Conservation (phyloP, 2,888 invertebrate genomes). For the Temnothorax ravouxi region DNA sequence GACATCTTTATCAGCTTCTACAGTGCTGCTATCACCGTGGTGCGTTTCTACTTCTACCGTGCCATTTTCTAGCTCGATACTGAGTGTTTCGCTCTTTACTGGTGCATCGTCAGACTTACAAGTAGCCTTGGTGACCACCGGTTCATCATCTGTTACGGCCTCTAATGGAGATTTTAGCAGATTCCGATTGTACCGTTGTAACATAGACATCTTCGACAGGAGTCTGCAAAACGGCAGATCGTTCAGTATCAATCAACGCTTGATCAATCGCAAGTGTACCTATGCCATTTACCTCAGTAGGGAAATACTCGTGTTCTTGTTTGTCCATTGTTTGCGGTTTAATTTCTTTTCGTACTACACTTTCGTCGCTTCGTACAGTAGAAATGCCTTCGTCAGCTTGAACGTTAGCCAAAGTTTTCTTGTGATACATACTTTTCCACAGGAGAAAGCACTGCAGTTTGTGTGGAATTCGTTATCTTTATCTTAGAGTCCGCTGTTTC, state of each 20-base stretch:
- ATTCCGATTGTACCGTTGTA: conserved; percentile 48
- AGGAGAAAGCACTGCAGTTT: background rate
- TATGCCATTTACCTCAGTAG: conserved; percentile 77
- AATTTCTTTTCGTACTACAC: conserved; percentile 19
- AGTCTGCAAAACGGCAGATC: conserved; percentile 79
- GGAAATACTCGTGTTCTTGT: conserved; percentile 72
- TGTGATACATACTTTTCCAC: background rate
- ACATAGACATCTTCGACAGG: conserved; percentile 72
- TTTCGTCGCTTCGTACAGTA: conserved; percentile 16
- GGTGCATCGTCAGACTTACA: conserved; percentile 85
- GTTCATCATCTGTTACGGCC: conserved; percentile 77
- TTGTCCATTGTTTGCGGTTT: conserved; percentile 62
- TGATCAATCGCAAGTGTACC: conserved; percentile 54
- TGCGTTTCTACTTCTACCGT: conserved; percentile 85
- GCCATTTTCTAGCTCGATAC: conserved; percentile 82
- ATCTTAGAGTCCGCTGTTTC: background rate
- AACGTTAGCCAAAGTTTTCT: conserved; percentile 10
- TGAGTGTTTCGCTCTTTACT: conserved; percentile 78
- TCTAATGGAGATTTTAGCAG: conserved; percentile 69
- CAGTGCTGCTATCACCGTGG: conserved; percentile 82
- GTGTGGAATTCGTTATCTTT: conserved; percentile 14
- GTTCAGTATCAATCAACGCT: conserved; percentile 77
- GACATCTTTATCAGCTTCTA: conserved; percentile 77
- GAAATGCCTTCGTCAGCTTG: background rate
- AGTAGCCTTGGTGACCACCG: conserved; percentile 75